phyloP scores from a whole-genome alignment of 2,113 vertebrate species.

The Peromyscus maniculatus region DNA sequence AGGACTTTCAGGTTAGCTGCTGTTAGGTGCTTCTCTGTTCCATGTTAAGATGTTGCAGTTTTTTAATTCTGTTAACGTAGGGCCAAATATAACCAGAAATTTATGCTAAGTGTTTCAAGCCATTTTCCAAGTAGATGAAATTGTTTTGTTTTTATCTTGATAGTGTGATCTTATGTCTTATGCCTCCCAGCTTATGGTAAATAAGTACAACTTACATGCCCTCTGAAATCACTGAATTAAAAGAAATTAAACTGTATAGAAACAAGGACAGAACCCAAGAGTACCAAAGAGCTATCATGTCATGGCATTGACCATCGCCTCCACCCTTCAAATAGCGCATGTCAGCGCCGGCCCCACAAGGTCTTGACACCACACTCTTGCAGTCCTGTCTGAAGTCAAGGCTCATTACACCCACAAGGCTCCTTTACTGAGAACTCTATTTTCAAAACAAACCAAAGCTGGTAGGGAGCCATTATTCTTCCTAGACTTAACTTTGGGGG shows the following conservation, averaged over 20 bases:
- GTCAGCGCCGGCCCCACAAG: not conserved
- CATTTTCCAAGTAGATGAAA: not conserved
- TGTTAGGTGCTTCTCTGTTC: not conserved
- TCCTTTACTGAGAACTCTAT: slow-evolving; percentile 18
- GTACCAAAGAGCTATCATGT: not conserved
- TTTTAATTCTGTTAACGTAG: not conserved
- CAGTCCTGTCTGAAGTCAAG: not conserved
- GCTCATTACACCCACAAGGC: not conserved
- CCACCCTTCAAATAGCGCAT: not conserved
- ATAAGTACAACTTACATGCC: not conserved
- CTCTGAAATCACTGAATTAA: not conserved
- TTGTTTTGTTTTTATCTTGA: slow-evolving; percentile 49
- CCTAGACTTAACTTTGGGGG: not conserved
- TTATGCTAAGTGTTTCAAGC: slow-evolving; percentile 18
- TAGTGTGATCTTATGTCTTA: not conserved
- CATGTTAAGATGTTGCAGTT: not conserved
- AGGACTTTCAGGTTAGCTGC: not conserved
- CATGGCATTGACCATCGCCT: not conserved
- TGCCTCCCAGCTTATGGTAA: not conserved
- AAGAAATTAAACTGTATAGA: not conserved
- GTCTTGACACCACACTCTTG: not conserved
- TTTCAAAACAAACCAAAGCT: slow-evolving; percentile 32
- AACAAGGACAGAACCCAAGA: not conserved
- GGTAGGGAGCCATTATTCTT: not conserved
- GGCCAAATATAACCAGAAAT: not conserved